Base-by-base conservation (phyloP, 2,113 vertebrate genomes). In the Stegastes partitus region DNA sequence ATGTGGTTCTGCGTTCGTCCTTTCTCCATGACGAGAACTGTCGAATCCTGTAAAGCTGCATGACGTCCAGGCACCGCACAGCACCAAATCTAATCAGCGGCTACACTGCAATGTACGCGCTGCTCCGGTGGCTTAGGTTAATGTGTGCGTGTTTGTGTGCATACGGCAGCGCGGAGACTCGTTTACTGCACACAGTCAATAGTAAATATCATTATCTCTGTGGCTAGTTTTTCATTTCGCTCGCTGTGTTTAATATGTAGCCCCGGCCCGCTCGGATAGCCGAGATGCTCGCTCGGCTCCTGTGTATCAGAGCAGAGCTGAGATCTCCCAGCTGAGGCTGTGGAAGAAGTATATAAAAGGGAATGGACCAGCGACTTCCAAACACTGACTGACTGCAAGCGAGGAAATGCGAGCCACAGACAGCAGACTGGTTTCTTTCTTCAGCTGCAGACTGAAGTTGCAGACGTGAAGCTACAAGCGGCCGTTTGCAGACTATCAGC, bases 71-170 rank as follows among this genome's bases (percentile, higher is more conserved):
- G 80, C 83, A 67, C 69, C 75, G 63, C 72, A 63, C 82, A 87
- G 68, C 68, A 82, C 75, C 83, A 84, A 81, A 90, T 89, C 87
- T 74, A 91, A 89, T 92, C 92, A 81, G 68, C 75, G 71, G 70
- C 81, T 57, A n/a, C 65, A 15, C 69, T 63, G 37, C 71, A 63
- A 51, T 69, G 75, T 74, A 65, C 67, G 56, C 37, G 62, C 75
- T 70, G 49, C 69, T 86, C 81, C 44, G 65, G 78, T 49, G 68
- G 57, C 62, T 77, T 63, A 3, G 11, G 50, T 56, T 64, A 18
- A 9, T 9, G 21, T 61, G n/a, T 2, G 54, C 65, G 23, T 66
- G 47, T 59, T n/a, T 45, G 49, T 74, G 56, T 63, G 37, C 67
- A 0, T 66, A 12, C 12, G 19, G 25, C 15, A 50, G 31, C 68